Evolutionary conservation across 2,797 vertebrate species (phyloP).

Genomic region (Takifugu rubripes): DNA sequence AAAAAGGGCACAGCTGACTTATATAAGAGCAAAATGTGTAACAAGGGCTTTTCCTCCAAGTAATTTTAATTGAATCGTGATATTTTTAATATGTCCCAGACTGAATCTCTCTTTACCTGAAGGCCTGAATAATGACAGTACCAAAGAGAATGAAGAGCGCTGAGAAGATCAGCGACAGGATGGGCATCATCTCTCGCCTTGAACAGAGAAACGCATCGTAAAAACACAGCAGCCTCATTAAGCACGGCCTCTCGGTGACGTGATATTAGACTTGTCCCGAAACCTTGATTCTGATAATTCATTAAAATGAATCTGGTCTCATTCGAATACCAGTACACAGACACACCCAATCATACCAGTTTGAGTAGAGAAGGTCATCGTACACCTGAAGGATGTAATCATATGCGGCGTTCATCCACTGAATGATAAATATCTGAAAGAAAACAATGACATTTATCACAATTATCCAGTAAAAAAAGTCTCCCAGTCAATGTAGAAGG

Average conservation of each 20-base stretch:
- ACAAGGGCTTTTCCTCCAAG: neutral
- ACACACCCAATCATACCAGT: constrained; percentile 78
- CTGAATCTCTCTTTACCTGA: constrained; percentile 78
- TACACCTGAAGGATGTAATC: constrained; percentile 85
- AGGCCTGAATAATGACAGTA: constrained; percentile 92
- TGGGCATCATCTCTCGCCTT: constrained; percentile 96
- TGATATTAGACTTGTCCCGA: neutral
- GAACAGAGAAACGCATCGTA: neutral
- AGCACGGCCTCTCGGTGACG: neutral
- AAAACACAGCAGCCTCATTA: neutral
- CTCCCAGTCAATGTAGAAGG: neutral
- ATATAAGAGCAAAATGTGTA: neutral
- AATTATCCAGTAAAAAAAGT: neutral
- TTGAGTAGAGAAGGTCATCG: constrained; percentile 87
- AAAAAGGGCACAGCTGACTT: constrained; percentile 7
- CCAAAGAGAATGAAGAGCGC: constrained; percentile 95
- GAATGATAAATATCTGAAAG: constrained; percentile 85
- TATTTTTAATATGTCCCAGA: neutral
- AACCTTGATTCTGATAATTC: neutral
- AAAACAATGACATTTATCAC: constrained; percentile 6
- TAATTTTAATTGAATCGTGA: neutral
- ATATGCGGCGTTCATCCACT: constrained; percentile 81
- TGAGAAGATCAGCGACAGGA: constrained; percentile 92
- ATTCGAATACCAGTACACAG: constrained; percentile 15
- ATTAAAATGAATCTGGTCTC: constrained; percentile 16